Evolutionary conservation across 2,797 vertebrate genomes (phyloP).

Genomic region (Poeciliopsis paucimaculata): DNA sequence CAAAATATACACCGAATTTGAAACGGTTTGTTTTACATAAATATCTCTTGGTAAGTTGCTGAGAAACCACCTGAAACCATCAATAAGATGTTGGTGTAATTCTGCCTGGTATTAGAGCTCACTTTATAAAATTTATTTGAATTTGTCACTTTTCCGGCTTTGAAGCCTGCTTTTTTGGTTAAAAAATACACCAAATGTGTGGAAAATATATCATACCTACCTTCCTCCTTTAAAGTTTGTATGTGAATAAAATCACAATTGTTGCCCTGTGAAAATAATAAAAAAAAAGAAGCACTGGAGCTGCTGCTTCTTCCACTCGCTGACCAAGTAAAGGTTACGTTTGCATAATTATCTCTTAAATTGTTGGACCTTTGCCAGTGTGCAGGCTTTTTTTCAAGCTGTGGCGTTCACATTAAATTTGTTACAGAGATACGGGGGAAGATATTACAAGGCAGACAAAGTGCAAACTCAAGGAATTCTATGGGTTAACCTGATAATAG

Average conservation of each 20-base stretch:
- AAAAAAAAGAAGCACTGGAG: constrained; percentile 46
- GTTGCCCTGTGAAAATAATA: constrained; percentile 56
- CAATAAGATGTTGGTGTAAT: background rate
- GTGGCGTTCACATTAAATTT: constrained; percentile 75
- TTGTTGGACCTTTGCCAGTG: constrained; percentile 77
- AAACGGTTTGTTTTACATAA: background rate
- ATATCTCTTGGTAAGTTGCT: background rate
- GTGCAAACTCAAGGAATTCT: constrained; percentile 79
- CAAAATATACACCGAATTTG: background rate
- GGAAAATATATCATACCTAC: too few relatives aligned
- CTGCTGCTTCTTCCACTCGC: constrained; percentile 79
- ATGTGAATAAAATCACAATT: constrained; percentile 48
- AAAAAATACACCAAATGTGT: too few relatives aligned
- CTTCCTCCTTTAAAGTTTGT: constrained; percentile 22
- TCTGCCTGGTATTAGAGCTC: background rate
- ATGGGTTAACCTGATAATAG: constrained; percentile 81
- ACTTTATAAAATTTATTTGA: background rate
- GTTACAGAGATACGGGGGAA: constrained; percentile 75
- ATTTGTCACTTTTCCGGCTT: background rate
- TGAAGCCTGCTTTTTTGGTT: background rate
- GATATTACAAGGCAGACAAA: constrained; percentile 80
- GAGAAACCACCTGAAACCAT: background rate
- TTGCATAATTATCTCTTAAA: constrained; percentile 87
- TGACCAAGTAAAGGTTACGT: constrained; percentile 87
- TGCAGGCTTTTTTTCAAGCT: constrained; percentile 68